Percentiles rank a stretch among this genome's conserved stretches.
Evolutionary conservation across 2,797 vertebrate genomes (phyloP).

Genomic region (Pyrrhura leucotis): DNA sequence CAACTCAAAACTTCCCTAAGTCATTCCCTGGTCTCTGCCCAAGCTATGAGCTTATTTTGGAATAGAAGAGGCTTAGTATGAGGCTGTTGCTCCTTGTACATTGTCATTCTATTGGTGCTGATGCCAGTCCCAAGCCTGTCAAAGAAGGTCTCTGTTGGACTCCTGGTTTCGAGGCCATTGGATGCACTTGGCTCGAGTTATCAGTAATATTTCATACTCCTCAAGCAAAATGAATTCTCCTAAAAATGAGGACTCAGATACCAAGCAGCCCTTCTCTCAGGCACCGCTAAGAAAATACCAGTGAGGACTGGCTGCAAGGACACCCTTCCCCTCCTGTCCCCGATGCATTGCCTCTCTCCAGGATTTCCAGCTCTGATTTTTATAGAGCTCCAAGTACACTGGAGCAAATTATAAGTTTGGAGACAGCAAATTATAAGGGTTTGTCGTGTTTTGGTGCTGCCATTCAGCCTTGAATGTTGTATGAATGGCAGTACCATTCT

Average conservation of each 20-base stretch:
- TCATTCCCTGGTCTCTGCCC: background rate
- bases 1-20: background rate
- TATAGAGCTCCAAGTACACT: background rate
- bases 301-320: background rate
- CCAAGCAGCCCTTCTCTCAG: background rate
- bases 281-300: background rate
- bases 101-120: background rate
- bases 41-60: background rate
- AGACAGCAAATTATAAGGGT: background rate
- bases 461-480: background rate
- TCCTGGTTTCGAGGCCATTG: background rate
- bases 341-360: fast-evolving
- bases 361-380: background rate
- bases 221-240: background rate
- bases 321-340: background rate
- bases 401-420: background rate
- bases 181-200: background rate
- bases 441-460: fast-evolving
- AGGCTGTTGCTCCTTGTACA: background rate
- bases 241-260: background rate
- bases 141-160: background rate
- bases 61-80: background rate
- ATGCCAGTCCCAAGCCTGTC: background rate
- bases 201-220: background rate
- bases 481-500: fast-evolving